Base-by-base conservation (phyloP, 2,113 vertebrate species). In the Junco hyemalis region DNA sequence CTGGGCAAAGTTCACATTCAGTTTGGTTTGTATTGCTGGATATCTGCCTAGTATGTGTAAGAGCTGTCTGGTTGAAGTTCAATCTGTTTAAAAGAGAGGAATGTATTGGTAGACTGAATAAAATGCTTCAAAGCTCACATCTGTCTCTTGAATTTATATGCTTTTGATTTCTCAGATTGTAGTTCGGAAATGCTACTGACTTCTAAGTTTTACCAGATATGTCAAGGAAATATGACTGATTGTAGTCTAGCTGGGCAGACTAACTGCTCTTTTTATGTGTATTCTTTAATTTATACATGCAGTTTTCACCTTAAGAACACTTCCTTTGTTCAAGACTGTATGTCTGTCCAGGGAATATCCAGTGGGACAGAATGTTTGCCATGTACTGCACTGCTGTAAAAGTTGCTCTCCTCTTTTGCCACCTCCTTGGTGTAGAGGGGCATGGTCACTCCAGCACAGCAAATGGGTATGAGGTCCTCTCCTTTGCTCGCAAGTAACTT, bases 21-120 rank as follows among this genome's bases (percentile, higher is more conserved):
- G 50, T 42, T 93, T 81, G 61, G 29, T 82, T 94, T 81, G 23
- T 69, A 6, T 45, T 91, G 61, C 50, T 95, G 91, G 61, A 76
- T 54, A 7, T 35, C 36, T 85, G 91, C 94, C 87, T 66, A 33
- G 28, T 81, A 33, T 45, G 45, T 71, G 33, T 64, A 68, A 57
- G 73, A 59, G 66, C 29, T 87, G 29, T 50, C 54, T 90, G 84
- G 81, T 89, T 91, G 66, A 94, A 94, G 84, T 87, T 96, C 78
- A 94, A 2, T 72, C 56, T 69, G 50, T 61, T 71, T 72, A 48
- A 94, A 83, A 60, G 4, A 59, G 25, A 59, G 28, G 40, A 82
- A 61, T 63, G 8, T 80, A 40, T 61, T 91, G 50, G 70, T 66
- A 76, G 84, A 54, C 47, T 40, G 59, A 79, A 63, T 66, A 53